Base-by-base conservation (phyloP, 2,888 invertebrate genomes). In the Temnothorax ravouxi region DNA sequence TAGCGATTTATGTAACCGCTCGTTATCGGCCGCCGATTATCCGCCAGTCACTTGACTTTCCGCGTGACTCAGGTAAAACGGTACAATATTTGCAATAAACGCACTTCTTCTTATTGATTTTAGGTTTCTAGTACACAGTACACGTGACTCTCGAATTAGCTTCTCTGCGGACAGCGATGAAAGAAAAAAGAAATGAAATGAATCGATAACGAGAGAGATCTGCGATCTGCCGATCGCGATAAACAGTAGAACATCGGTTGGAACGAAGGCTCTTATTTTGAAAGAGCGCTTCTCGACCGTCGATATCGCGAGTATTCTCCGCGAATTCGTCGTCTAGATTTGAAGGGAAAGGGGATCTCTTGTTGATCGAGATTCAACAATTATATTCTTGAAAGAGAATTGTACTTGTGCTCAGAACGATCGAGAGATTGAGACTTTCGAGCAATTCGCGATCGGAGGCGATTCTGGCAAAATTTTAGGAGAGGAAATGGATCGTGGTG, bases 11-110 rank as follows among this genome's bases (percentile, higher is more conserved):
- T 64, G 18, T 44, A 56, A 71, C 21, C n/a, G n/a, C 9, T 9
- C 13, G 67, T 80, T 79, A 80, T 80, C 71, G 29, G 25, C 47
- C 8, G 34, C 50, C 41, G 41, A 38, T 25, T 29, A 61, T 59
- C 1, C 8, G 21, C 11, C 34, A 38, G 13, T 13, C 56, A 29
- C n/a, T 29, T 44, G 25, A 54, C 21, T 54, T 54, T 38, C 18
- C 54, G 13, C 41, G 38, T 21, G 34, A 21, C 3, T 54, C 18
- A 1, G 1, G 15, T 18, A 18, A 50, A 50, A 34, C 34, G 34
- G 5, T 6, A 34, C 34, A 34, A 29, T 29, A 29, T 29, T 29
- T 34, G 6, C 34, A 34, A 34, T 34, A 34, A 34, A 34, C 34
- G 34, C 34, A 6, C 34, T 34, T 34, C 34, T 34, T 34, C 34